These are phyloP conservation scores for Calephelis perditalis DNA, from an alignment of 2,888 invertebrate species.

Conservation along the genomic window DNA sequence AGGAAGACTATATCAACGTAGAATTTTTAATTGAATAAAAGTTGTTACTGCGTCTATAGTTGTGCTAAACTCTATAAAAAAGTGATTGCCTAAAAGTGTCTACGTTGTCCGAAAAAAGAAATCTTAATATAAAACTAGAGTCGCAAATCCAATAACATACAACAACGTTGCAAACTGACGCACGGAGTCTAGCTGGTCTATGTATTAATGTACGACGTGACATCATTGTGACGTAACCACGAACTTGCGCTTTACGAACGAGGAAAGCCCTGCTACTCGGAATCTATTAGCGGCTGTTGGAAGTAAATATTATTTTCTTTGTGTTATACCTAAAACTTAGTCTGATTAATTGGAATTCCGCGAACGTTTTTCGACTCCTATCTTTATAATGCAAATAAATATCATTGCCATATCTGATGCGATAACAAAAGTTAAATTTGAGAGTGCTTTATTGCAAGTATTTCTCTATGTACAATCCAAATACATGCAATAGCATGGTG, in stretches of 20 bases:
- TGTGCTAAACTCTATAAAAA: no score
- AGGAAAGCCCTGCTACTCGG: constrained; percentile 61
- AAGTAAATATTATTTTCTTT: constrained; percentile 16
- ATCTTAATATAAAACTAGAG: not conserved
- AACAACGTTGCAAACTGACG: constrained; percentile 41
- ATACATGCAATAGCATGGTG: constrained; percentile 52
- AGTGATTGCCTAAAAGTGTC: no score
- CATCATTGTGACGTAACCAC: constrained; percentile 69
- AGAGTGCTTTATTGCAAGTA: constrained; percentile 38
- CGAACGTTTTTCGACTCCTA: not conserved
- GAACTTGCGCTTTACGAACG: constrained; percentile 52
- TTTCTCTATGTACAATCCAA: constrained; percentile 45
- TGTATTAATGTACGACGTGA: constrained; percentile 61
- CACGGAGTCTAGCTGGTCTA: constrained; percentile 68
- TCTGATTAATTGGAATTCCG: not conserved
- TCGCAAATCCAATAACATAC: not conserved
- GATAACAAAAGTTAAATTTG: constrained; percentile 30
- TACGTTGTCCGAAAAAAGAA: no score
- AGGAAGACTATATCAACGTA: no score
- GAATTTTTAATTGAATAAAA: no score
- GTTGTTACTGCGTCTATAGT: no score
- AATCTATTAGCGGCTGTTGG: constrained; percentile 20
- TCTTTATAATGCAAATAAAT: constrained; percentile 2
- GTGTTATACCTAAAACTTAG: constrained; percentile 4
- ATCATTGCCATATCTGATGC: constrained; percentile 7